Base-by-base conservation (phyloP, 2,888 invertebrate genomes). In the Germaria angustata region DNA sequence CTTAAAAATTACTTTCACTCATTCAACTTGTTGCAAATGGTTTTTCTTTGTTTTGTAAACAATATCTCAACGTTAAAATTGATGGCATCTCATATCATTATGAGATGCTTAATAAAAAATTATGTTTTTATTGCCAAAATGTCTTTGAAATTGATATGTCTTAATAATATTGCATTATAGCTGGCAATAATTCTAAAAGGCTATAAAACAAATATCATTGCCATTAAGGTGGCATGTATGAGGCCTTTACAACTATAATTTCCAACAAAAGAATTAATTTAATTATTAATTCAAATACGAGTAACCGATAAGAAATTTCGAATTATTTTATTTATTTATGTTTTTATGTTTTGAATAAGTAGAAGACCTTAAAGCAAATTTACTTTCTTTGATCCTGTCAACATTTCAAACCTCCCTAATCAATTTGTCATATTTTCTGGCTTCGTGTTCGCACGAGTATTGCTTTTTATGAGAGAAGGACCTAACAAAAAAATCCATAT, bases 391-490 rank as follows among this genome's bases (percentile, higher is more conserved):
- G n/a, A n/a, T n/a, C n/a, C n/a, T 44, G 24, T 32, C 32, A 55
- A 22, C 13, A 11, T 4, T 34, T 71, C 15, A 34, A 6, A 44
- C 41, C 44, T 22, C 59, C 66, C 75, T 76, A 66, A 75, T 53
- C 76, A 59, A 59, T 39, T 76, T 76, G 49, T 49, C 46, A 55
- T 41, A 76, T 34, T 32, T 51, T 75, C 20, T 34, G 49, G 59
- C 49, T 61, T 63, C 44, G 7, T 61, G 17, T 49, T 49, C 1
- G 8, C 49, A 46, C 34, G 13, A 49, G 24, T 15, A 59, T 68
- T 57, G 66, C 41, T 22, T 68, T 41, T 59, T 28, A 8, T 51
- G 17, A 15, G 36, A 46, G 39, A 55, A 59, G 44, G 34, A 46
- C 7, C 4, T 53, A 17, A 24, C 53, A 34, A 8, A 20, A 51